Evolutionary conservation across 53 echinoderm and acorn worm species (phyloP).

Genomic region (Arbacia lixula): DNA sequence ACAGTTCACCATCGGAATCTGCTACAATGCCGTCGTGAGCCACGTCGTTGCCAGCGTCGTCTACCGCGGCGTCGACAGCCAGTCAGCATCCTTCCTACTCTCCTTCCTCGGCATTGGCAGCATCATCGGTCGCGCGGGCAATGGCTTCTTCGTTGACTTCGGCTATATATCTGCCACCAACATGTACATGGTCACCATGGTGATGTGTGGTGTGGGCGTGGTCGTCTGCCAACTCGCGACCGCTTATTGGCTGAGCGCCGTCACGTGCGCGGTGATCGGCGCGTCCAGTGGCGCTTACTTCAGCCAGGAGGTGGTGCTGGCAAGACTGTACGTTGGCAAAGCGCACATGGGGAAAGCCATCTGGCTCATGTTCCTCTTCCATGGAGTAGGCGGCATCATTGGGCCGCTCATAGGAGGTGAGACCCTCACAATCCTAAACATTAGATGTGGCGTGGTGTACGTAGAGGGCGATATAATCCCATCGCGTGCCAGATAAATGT

Average conservation of each 20-base stretch:
- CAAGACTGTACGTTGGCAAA: constrained; percentile 6
- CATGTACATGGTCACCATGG: constrained; percentile 6
- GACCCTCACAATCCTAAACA: too few relatives aligned
- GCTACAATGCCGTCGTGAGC: constrained; percentile 9
- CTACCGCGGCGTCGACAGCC: constrained; percentile 5
- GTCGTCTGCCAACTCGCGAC: background rate
- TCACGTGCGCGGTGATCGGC: background rate
- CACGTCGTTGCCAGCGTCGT: constrained; percentile 1
- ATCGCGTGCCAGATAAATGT: background rate
- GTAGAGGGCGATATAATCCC: too few relatives aligned
- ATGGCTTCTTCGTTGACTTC: constrained; percentile 4
- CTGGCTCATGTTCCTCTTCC: background rate
- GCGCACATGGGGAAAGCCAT: constrained; percentile 12
- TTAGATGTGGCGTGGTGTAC: too few relatives aligned
- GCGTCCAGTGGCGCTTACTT: background rate
- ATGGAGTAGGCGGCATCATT: background rate
- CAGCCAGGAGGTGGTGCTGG: background rate
- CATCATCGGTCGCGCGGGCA: background rate
- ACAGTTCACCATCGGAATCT: constrained; percentile 13
- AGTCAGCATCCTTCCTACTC: constrained; percentile 14
- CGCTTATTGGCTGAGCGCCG: background rate
- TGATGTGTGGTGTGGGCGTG: background rate
- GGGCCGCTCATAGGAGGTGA: constrained; percentile 24
- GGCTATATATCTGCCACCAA: constrained; percentile 2
- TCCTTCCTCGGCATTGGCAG: constrained; percentile 23